A percentile compares a stretch with the other conserved stretches of the same genome.
Evolutionary conservation across 2,888 invertebrate genomes (phyloP).

Genomic region (Monopis laevigella): DNA sequence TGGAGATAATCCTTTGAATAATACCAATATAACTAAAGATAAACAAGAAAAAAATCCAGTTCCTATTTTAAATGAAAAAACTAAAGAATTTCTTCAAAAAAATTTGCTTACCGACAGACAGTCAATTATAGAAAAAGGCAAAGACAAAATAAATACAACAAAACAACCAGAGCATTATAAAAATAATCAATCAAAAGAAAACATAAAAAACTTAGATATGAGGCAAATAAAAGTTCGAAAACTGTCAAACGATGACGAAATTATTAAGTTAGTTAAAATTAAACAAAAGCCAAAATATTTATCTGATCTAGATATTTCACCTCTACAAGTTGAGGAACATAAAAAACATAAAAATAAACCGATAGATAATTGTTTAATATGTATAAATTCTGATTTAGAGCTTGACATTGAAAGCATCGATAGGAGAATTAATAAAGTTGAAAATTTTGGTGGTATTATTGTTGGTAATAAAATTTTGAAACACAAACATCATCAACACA

Average conservation of each 20-base stretch:
- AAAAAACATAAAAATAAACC: constrained; percentile 18
- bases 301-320: neutral
- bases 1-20: neutral
- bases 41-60: neutral
- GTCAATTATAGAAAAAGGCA: too few relatives aligned
- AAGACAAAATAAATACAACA: too few relatives aligned
- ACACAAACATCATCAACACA: constrained; percentile 24
- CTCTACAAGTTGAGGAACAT: constrained; percentile 14
- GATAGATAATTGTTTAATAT: constrained; percentile 16
- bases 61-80: neutral
- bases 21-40: neutral
- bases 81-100: too few relatives aligned
- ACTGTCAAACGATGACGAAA: constrained; percentile 26
- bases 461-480: constrained; percentile 34
- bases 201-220: constrained; percentile 21
- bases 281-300: constrained; percentile 23
- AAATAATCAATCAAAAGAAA: neutral
- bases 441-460: constrained; percentile 27
- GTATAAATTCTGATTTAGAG: constrained; percentile 27
- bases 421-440: constrained; percentile 17
- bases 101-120: too few relatives aligned
- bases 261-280: constrained; percentile 27
- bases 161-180: neutral
- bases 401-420: constrained; percentile 25
- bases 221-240: constrained; percentile 24